Percentiles rank a stretch among this genome's conserved stretches.
phyloP scores from a whole-genome alignment of 1,140 invertebrate genomes.

The Homarus americanus region DNA sequence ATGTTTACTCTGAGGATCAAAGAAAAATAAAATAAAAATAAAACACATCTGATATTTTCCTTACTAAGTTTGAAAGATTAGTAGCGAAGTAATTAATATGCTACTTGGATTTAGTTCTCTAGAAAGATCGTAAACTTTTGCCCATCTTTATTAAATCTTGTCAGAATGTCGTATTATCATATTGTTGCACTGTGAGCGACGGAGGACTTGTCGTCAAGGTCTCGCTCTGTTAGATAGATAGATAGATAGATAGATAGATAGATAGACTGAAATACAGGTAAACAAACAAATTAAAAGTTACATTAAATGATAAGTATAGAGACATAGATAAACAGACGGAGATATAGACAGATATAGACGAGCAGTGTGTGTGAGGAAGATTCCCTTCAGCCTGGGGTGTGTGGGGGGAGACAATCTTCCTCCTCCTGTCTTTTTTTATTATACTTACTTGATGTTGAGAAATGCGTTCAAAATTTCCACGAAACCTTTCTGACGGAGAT shows the following conservation, averaged over 20 bases:
- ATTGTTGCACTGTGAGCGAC: slow-evolving; percentile 23
- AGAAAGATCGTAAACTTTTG: slow-evolving; percentile 42
- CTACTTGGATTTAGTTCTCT: slow-evolving; percentile 58
- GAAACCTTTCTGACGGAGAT: slow-evolving; percentile 37
- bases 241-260: too few relatives aligned
- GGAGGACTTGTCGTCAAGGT: background rate
- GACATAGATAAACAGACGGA: too few relatives aligned
- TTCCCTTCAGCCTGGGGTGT: too few relatives aligned
- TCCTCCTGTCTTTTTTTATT: background rate
- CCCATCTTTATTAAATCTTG: background rate
- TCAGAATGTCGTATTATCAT: slow-evolving; percentile 50
- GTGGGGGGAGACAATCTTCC: too few relatives aligned
- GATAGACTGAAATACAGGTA: too few relatives aligned
- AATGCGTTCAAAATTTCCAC: slow-evolving; percentile 24
- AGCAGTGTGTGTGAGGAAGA: too few relatives aligned
- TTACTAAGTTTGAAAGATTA: slow-evolving; percentile 60
- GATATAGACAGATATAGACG: too few relatives aligned
- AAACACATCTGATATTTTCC: background rate
- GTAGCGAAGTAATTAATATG: slow-evolving; percentile 60
- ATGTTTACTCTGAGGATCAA: slow-evolving; percentile 46
- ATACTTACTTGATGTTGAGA: slow-evolving; percentile 45
- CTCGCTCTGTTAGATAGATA: too few relatives aligned
- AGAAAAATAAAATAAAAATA: slow-evolving; percentile 18
- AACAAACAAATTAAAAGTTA: too few relatives aligned
- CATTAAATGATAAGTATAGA: too few relatives aligned